A percentile compares a stretch with the other conserved stretches of the same genome.
These are phyloP conservation scores for Agrochola litura DNA, from an alignment of 2,888 invertebrate species.

Conservation along the genomic window DNA sequence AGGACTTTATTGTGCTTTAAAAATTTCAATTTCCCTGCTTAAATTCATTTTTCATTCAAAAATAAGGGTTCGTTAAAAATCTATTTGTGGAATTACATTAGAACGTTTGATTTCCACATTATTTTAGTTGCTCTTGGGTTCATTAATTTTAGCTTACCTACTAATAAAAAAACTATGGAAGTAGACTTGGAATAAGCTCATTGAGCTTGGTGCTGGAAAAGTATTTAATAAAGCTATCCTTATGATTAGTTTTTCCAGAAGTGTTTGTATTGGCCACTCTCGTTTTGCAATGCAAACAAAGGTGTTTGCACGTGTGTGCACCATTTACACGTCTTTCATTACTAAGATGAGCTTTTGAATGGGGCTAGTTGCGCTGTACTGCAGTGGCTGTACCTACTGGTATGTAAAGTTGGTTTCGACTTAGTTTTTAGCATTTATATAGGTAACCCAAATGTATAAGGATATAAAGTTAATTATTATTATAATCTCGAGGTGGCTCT, in stretches of 20 bases:
- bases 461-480: too few species aligned
- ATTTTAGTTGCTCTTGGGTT: not conserved
- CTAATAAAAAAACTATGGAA: too few species aligned
- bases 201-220: not conserved
- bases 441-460: not conserved
- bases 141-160: too few species aligned
- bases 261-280: slow-evolving; percentile 18
- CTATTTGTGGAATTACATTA: not conserved
- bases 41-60: not conserved
- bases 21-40: slow-evolving; percentile 9
- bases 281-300: slow-evolving; percentile 22
- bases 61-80: not conserved
- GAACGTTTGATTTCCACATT: not conserved
- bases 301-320: not conserved
- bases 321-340: slow-evolving; percentile 26
- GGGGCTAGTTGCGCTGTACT: not conserved
- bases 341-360: slow-evolving; percentile 8
- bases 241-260: slow-evolving; percentile 1
- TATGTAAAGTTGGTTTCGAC: not conserved
- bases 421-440: not conserved
- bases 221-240: not conserved
- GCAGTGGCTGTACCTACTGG: not conserved
- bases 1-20: slow-evolving; percentile 13
- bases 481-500: too few species aligned
- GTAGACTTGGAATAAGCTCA: too few species aligned